phyloP scores from a whole-genome alignment of 2,113 vertebrate species.

The Oxygymnocypris stewartii region DNA sequence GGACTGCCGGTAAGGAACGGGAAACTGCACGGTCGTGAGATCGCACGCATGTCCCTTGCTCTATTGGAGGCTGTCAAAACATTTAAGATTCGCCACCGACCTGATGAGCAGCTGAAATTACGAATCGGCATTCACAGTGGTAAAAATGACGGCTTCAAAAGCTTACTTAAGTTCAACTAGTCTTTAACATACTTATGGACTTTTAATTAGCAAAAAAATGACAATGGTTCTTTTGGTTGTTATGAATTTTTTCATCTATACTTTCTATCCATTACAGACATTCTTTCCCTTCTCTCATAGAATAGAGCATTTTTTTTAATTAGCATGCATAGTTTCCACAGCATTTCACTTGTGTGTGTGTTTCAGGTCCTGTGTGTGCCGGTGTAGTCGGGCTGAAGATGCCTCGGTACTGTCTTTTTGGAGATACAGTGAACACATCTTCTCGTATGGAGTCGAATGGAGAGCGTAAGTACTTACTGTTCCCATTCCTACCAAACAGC shows the following conservation, averaged over 20 bases:
- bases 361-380: conserved; percentile 85
- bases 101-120: conserved; percentile 82
- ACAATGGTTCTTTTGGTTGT: background rate
- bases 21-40: conserved; percentile 83
- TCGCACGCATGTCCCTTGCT: conserved; percentile 90
- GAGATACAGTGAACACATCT: conserved; percentile 92
- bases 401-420: conserved; percentile 92
- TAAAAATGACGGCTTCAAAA: conserved; percentile 57
- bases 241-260: background rate
- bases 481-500: background rate
- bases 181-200: background rate
- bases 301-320: background rate
- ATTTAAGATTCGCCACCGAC: conserved; percentile 87
- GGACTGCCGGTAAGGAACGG: conserved; percentile 89
- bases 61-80: conserved; percentile 84
- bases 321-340: background rate
- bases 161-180: background rate
- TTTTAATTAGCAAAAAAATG: background rate
- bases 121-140: conserved; percentile 90
- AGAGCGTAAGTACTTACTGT: conserved; percentile 74
- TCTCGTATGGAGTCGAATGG: conserved; percentile 92
- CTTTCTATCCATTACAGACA: background rate
- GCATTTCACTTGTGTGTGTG: conserved; percentile 14
- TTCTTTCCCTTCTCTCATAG: background rate
- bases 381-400: conserved; percentile 93